phyloP scores from a whole-genome alignment of 2,797 vertebrate species.

The Nannoperca obscura region DNA sequence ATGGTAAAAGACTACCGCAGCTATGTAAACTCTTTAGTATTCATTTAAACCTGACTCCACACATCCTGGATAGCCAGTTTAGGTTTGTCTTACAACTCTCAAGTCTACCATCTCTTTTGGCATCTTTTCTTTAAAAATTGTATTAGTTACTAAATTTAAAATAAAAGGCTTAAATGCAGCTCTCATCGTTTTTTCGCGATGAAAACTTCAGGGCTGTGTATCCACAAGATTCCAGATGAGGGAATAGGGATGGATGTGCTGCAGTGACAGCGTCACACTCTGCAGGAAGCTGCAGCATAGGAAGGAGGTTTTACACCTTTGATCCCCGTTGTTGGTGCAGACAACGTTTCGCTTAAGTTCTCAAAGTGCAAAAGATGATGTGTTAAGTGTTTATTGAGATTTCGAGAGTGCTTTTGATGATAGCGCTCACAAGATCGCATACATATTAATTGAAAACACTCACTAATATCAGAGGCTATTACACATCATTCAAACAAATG shows the following conservation, averaged over 20 bases:
- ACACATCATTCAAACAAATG: constrained; percentile 3
- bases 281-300: constrained; percentile 43
- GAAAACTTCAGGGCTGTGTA: constrained; percentile 9
- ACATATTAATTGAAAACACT: constrained; percentile 37
- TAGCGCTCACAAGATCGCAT: constrained; percentile 3
- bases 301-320: constrained; percentile 60
- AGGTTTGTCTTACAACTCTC: background rate
- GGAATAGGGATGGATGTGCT: constrained; percentile 45
- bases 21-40: background rate
- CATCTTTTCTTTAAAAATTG: background rate
- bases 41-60: background rate
- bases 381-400: constrained; percentile 57
- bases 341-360: constrained; percentile 57
- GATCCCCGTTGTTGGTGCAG: constrained; percentile 33
- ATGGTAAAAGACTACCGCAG: background rate
- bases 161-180: constrained; percentile 20
- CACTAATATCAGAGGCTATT: background rate
- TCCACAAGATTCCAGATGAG: constrained; percentile 35
- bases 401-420: constrained; percentile 55
- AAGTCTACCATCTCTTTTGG: background rate
- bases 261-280: constrained; percentile 61
- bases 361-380: constrained; percentile 52
- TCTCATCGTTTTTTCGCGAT: constrained; percentile 5
- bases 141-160: constrained; percentile 4
- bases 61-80: background rate